Conservation (phyloP, 1,140 invertebrate genomes). For the Cylas formicarius region DNA sequence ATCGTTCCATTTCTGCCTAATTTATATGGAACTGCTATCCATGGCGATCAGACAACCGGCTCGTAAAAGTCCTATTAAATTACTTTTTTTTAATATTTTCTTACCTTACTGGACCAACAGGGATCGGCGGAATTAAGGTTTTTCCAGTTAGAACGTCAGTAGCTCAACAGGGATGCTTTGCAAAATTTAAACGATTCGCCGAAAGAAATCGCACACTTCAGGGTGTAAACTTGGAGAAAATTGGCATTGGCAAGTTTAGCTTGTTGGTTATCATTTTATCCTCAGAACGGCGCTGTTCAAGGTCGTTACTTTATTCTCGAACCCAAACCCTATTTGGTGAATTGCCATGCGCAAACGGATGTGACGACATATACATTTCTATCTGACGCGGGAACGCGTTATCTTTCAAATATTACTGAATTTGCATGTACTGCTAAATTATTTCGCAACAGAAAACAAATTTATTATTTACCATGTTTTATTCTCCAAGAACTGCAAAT, state of each 20-base stretch:
- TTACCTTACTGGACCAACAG: constrained; percentile 18
- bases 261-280: constrained; percentile 20
- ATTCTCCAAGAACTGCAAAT: background rate
- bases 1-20: constrained; percentile 5
- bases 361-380: constrained; percentile 3
- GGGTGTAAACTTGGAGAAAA: constrained; percentile 29
- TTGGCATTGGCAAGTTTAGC: constrained; percentile 21
- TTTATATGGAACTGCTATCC: background rate
- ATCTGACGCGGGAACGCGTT: background rate
- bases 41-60: constrained; percentile 19
- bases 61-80: constrained; percentile 14
- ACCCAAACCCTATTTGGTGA: constrained; percentile 10
- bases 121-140: background rate
- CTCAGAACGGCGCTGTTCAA: constrained; percentile 25
- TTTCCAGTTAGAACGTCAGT: constrained; percentile 1
- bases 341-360: constrained; percentile 22
- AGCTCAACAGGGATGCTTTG: constrained; percentile 11
- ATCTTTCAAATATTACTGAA: background rate
- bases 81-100: constrained; percentile 9
- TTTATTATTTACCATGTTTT: background rate
- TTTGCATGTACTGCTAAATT: background rate
- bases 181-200: constrained; percentile 13
- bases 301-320: constrained; percentile 25
- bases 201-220: constrained; percentile 17
- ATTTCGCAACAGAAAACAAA: background rate